These are phyloP conservation scores for Phortica magna DNA, from an alignment of 2,888 invertebrate genomes.

Conservation along the genomic window DNA sequence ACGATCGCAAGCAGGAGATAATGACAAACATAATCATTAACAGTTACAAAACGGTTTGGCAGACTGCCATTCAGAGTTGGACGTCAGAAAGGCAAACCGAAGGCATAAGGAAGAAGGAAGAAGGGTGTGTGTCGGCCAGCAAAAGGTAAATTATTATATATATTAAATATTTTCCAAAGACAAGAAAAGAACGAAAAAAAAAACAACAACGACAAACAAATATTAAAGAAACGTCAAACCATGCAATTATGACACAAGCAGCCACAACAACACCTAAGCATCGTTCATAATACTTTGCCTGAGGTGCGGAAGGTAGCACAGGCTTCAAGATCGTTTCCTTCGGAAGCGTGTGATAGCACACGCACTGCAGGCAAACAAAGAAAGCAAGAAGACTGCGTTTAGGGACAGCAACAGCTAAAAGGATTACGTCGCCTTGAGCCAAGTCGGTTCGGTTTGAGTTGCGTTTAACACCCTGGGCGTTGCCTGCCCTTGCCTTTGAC, in stretches of 20 bases:
- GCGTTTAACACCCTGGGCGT: constrained; percentile 14
- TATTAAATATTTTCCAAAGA: not conserved
- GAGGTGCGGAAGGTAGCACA: constrained; percentile 49
- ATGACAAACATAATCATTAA: constrained; percentile 62
- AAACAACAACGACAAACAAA: not conserved
- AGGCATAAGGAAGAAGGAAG: constrained; percentile 22
- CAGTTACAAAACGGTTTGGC: constrained; percentile 29
- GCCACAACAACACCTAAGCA: constrained; percentile 44
- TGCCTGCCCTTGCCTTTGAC: not conserved
- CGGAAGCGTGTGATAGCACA: constrained; percentile 61
- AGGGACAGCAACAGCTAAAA: constrained; percentile 48
- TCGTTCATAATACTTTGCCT: not conserved
- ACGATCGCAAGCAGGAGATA: constrained; percentile 61
- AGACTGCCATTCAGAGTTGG: not conserved
- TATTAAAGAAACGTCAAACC: constrained; percentile 44
- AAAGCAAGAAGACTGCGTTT: not conserved
- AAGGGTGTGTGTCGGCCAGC: constrained; percentile 40
- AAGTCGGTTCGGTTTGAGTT: not conserved
- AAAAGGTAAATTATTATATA: not conserved
- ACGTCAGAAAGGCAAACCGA: constrained; percentile 50
- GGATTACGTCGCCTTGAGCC: constrained; percentile 53
- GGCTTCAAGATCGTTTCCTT: constrained; percentile 45
- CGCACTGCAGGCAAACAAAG: not conserved
- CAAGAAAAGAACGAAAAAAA: not conserved
- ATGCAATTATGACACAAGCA: constrained; percentile 67